Percentiles rank a stretch among this genome's conserved stretches.
phyloP scores from a whole-genome alignment of 2,113 vertebrate species.

The Amphiprion ocellaris region DNA sequence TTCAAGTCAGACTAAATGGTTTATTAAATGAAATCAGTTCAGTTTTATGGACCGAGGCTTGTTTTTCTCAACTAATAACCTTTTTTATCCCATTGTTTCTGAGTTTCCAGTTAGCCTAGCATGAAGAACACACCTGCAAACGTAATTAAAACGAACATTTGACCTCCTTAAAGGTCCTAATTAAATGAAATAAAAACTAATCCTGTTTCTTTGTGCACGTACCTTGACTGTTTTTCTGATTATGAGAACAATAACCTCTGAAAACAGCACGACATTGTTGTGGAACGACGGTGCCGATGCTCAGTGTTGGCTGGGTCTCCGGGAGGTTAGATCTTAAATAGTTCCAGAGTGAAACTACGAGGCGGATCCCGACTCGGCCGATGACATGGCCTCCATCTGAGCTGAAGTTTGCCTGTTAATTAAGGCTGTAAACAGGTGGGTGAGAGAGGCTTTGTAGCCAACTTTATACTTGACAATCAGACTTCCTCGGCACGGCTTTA shows the following conservation, averaged over 20 bases:
- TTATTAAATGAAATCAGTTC: background rate
- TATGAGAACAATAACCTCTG: constrained; percentile 24
- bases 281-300: constrained; percentile 32
- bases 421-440: constrained; percentile 74
- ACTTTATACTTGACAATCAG: constrained; percentile 68
- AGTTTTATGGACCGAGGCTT: too few relatives aligned
- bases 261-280: constrained; percentile 21
- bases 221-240: constrained; percentile 2
- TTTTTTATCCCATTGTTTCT: constrained; percentile 1
- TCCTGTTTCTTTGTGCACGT: background rate
- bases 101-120: background rate
- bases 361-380: constrained; percentile 33
- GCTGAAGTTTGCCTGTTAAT: constrained; percentile 80
- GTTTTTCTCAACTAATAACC: constrained; percentile 9
- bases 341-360: constrained; percentile 57
- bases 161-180: constrained; percentile 27
- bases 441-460: constrained; percentile 64
- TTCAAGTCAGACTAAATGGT: background rate
- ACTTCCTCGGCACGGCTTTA: constrained; percentile 47
- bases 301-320: constrained; percentile 42
- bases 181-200: constrained; percentile 4
- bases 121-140: constrained; percentile 33
- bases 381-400: constrained; percentile 67
- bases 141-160: constrained; percentile 6
- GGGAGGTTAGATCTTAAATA: constrained; percentile 55